phyloP scores from a whole-genome alignment of 53 echinoderm and acorn worm species.

The Mesocentrotus franciscanus region DNA sequence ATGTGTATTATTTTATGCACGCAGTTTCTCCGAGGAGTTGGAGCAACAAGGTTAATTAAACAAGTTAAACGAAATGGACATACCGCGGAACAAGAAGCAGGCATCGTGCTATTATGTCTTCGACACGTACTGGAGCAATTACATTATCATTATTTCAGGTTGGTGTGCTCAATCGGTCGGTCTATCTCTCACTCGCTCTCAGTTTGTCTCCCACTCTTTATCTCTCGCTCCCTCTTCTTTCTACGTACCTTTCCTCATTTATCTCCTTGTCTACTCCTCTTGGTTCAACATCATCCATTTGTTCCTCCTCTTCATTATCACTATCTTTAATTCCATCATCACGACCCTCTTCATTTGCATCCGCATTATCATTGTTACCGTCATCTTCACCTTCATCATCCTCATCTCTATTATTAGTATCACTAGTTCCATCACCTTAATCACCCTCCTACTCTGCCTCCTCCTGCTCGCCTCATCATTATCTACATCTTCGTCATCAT shows the following conservation, averaged over 20 bases:
- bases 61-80: conserved; percentile 30
- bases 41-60: conserved; percentile 16
- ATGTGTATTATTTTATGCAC: conserved; percentile 16
- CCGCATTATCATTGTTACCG: neutral
- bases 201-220: neutral
- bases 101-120: neutral
- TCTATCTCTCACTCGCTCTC: neutral
- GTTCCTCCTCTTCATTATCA: too few species aligned
- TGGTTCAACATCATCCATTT: neutral
- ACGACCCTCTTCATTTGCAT: neutral
- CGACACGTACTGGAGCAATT: conserved; percentile 37
- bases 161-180: neutral
- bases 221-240: neutral
- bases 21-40: neutral
- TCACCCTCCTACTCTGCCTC: too few species aligned
- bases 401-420: too few species aligned
- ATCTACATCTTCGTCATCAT: neutral
- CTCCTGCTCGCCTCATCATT: neutral
- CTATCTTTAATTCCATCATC: too few species aligned
- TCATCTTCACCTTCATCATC: neutral
- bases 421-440: too few species aligned
- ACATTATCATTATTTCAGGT: conserved; percentile 46
- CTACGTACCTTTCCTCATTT: neutral
- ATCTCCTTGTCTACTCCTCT: neutral
- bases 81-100: neutral